Evolutionary conservation across 30 jellyfish, hydroid and myxozoan genomes (phyloP).

Genomic region (Cassiopea andromeda): DNA sequence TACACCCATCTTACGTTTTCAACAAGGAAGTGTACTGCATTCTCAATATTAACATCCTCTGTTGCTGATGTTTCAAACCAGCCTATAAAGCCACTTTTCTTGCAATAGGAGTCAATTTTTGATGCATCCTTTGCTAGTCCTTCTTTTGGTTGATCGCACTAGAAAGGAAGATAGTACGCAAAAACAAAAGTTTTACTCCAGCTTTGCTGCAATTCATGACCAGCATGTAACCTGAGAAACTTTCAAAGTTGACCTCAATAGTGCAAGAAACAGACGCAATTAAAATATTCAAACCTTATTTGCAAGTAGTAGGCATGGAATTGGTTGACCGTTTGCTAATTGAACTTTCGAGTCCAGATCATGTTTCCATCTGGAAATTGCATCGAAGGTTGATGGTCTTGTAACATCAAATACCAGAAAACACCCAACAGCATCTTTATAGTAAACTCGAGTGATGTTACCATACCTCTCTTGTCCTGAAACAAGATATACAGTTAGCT

Average conservation of each 20-base stretch:
- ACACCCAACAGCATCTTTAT: constrained; percentile 97
- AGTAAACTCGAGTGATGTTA: constrained; percentile 91
- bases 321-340: constrained; percentile 81
- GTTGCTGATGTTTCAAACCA: constrained; percentile 96
- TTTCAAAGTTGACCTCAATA: too few relatives aligned
- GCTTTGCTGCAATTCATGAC: background rate
- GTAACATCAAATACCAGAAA: constrained; percentile 93
- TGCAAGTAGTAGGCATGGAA: constrained; percentile 91
- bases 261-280: background rate
- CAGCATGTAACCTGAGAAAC: too few relatives aligned
- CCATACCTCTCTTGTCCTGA: constrained; percentile 97
- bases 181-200: background rate
- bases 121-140: constrained; percentile 63
- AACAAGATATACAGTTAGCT: background rate
- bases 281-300: constrained; percentile 66
- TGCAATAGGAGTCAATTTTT: constrained; percentile 77
- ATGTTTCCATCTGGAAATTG: constrained; percentile 93
- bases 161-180: background rate
- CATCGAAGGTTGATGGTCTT: constrained; percentile 89
- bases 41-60: constrained; percentile 76
- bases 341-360: constrained; percentile 90
- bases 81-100: constrained; percentile 77
- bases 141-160: constrained; percentile 94
- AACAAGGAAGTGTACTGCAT: constrained; percentile 71
- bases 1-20: constrained; percentile 16